phyloP scores from a whole-genome alignment of 1,140 invertebrate species.

The Telenomus remus region DNA sequence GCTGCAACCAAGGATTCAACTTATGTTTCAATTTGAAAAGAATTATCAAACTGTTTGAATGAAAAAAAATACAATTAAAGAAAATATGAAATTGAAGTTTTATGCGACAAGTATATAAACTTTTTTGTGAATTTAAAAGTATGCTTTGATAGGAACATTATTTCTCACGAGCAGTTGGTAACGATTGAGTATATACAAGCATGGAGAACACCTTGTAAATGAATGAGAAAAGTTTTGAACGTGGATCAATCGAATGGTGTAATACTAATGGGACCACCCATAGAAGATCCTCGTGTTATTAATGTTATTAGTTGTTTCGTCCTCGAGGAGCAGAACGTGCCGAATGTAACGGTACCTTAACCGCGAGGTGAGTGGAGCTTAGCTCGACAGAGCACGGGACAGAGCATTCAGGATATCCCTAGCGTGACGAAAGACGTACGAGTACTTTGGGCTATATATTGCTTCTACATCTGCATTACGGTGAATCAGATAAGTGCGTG shows the following conservation, averaged over 20 bases:
- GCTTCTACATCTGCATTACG: conserved; percentile 59
- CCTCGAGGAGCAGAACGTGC: conserved; percentile 63
- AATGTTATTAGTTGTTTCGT: conserved; percentile 69
- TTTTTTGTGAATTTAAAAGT: too few relatives aligned
- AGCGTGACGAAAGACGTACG: conserved; percentile 59
- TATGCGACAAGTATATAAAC: too few relatives aligned
- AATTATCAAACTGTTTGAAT: too few relatives aligned
- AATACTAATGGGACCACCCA: conserved; percentile 64
- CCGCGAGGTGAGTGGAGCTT: conserved; percentile 60
- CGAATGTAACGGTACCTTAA: conserved; percentile 65
- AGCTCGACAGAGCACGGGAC: conserved; percentile 62
- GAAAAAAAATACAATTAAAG: too few relatives aligned
- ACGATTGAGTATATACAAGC: background rate
- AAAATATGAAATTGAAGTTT: too few relatives aligned
- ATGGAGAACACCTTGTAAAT: conserved; percentile 31
- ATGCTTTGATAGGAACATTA: too few relatives aligned
- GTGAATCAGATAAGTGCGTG: conserved; percentile 56
- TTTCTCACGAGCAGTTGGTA: background rate
- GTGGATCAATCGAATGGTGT: conserved; percentile 51
- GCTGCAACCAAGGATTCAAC: too few relatives aligned
- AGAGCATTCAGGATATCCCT: conserved; percentile 60
- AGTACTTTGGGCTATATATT: conserved; percentile 59
- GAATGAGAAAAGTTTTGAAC: conserved; percentile 44
- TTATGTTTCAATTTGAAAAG: too few relatives aligned
- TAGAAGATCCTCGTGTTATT: conserved; percentile 63